Evolutionary conservation across 2,113 vertebrate genomes (phyloP).

Genomic region (Progne subis): DNA sequence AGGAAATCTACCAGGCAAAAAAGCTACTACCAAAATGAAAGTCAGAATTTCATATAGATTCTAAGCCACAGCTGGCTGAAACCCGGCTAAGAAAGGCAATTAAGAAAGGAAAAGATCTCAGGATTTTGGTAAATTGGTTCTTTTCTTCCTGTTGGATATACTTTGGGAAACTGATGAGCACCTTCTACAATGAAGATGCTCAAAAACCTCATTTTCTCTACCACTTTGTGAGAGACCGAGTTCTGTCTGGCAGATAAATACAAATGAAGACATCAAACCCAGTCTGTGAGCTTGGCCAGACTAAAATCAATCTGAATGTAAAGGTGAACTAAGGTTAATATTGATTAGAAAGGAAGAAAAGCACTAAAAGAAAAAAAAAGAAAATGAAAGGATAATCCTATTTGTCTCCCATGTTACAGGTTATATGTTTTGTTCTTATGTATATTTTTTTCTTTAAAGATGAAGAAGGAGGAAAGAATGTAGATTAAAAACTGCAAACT

Average conservation of each 20-base stretch:
- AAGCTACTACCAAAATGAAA: not conserved
- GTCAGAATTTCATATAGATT: not conserved
- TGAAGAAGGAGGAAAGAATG: not conserved
- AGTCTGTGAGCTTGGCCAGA: not conserved
- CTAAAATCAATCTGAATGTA: not conserved
- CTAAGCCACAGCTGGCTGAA: not conserved
- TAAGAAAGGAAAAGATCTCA: not conserved
- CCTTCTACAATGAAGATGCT: not conserved
- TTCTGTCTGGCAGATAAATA: not conserved
- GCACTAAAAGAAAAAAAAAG: not conserved
- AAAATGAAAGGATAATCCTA: not conserved
- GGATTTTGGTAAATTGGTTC: not conserved
- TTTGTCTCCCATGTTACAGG: not conserved
- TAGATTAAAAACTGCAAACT: constrained; percentile 30
- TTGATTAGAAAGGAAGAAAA: not conserved
- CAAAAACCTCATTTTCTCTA: not conserved
- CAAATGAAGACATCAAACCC: not conserved
- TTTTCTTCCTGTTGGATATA: not conserved
- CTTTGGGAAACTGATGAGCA: not conserved
- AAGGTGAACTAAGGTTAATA: not conserved
- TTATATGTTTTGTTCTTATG: not conserved
- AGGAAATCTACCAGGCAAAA: not conserved
- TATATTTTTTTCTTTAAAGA: not conserved
- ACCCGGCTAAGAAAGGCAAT: not conserved
- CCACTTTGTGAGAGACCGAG: not conserved